Base-by-base conservation (phyloP, 2,113 vertebrate species). In the Myotis davidii region DNA sequence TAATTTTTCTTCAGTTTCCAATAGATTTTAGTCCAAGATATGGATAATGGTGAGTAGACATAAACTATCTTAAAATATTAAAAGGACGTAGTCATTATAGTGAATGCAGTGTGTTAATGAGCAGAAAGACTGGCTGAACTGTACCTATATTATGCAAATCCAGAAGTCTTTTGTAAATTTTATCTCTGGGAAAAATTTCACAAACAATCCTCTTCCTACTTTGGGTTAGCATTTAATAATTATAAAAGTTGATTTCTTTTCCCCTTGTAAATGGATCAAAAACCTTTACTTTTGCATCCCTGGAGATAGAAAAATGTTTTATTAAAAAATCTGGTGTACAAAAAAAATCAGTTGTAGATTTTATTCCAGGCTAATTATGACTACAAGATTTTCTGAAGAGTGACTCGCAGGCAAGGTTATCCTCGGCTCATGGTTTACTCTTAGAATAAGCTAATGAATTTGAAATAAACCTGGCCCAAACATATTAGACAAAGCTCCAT, bases 391-490 rank as follows among this genome's bases (percentile, higher is more conserved):
- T 96, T 96, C 92, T 96, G 39, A 95, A 94, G 93, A 96, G 45
- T 81, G 81, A 77, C 88, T 91, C 95, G 70, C 48, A 95, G 69
- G 14, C 52, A 95, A 85, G 96, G 96, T 98, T 97, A 98, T 92
- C 87, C 67, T 42, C 90, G 97, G 97, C 97, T 98, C 96, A 95
- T 88, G 76, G 91, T 96, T 98, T 97, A 97, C 96, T 94, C 95
- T 97, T 96, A 95, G 54, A 91, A 85, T 97, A 97, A 98, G 79
- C 97, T 98, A 97, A 98, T 98, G 96, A 97, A 97, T 98, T 97
- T 96, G 93, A 98, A 98, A 98, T 98, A 98, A 98, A 97, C 97
- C 97, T 95, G 95, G 95, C 81, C 96, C 96, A 96, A 98, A 95
- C 94, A 97, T 72, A 70, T 97, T 97, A 98, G 88, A 96, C 96